Evolutionary conservation across 2,888 invertebrate species (phyloP), one percentile per base, ranked within the genome.

Genomic region (Alviniconcha strummeri): DNA sequence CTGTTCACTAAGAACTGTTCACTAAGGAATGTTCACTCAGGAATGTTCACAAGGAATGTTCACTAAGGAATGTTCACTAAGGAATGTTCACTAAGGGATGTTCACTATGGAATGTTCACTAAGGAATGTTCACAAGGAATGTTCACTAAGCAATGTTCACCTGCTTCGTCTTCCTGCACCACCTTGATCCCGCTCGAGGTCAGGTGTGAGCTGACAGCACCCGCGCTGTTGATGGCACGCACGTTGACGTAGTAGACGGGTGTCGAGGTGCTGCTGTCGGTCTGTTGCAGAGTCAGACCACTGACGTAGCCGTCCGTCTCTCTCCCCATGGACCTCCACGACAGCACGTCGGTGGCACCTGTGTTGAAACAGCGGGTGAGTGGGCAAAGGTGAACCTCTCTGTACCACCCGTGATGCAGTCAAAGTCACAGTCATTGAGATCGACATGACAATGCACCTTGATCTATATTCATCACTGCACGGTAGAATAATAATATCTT

Each of bases 191-290:
- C 86, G 0, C 86, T 88, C 9, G 85, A 87, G 5, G 77, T 81
- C 3, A 82, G 19, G 1, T 19, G 15, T 5, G 81, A 19, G 55
- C 89, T 89, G 78, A 84, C 82, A 60, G 86, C 75, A 15, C 85
- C 88, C 1, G 89, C 90, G 11, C 89, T 89, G 83, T 90, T 90
- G 54, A 79, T 81, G 54, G 89, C 88, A 82, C 86, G 88, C 4
- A 89, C 80, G 1, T 86, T 87, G 72, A 91, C 90, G 84, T 91
- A 91, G 80, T 90, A 90, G 13, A 89, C 84, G 57, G 90, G 90
- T 11, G 69, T 76, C n/a, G 80, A 82, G 7, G 84, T 82, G 19
- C 19, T 60, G 11, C 52, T 60, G 67, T 86, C 81, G 52, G 86
- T 86, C 7, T 86, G 77, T 15, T 78, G 67, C 19, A 89, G 84